Evolutionary conservation across 2,888 invertebrate genomes (phyloP), one percentile per base, ranked within the genome.

Genomic region (Lasioglossum leucozonium): DNA sequence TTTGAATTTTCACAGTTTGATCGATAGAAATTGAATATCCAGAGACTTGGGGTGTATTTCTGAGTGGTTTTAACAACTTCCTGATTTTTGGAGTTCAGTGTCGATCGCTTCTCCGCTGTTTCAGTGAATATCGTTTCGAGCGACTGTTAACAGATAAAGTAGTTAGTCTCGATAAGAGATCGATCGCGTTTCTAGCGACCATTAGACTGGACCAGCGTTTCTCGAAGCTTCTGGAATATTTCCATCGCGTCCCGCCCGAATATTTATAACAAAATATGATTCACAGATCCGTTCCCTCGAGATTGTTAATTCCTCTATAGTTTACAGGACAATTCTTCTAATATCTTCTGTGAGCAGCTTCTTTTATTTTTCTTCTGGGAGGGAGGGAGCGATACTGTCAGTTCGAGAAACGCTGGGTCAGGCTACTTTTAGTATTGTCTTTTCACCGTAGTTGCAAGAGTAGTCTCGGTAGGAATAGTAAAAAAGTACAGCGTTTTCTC

Each of bases 381-480:
- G 58, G 18, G 18, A 3, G 22, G 58, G 30, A 30, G 16, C 58
- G 58, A 13, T 62, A n/a, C 30, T 30, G 30, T 30, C 34, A 10
- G 65, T 65, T 10, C 22, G 18, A 65, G 22, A 65, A 65, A 34
- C 65, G 30, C 34, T 65, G 34, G 65, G 8, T 30, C 8, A 65
- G 18, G 22, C 16, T 44, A 18, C n/a, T n/a, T 13, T 26, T 1
- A 10, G 16, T 79, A 13, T 40, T 34, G 34, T 74, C 47, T 0
- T 34, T 34, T 42, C 65, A 55, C 67, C 22, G 76, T 83, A 69
- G 34, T 30, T 74, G 47, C 44, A 73, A n/a, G 18, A 10, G 22
- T 67, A 44, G 13, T 75, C 62, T 16, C 18, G 10, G 18, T 80
- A 65, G 30, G 72, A 83, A 80, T 47, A 42, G 65, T 80, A 71